These are phyloP conservation scores for Aldrovandia affinis DNA, from an alignment of 2,797 vertebrate species.

Conservation along the genomic window DNA sequence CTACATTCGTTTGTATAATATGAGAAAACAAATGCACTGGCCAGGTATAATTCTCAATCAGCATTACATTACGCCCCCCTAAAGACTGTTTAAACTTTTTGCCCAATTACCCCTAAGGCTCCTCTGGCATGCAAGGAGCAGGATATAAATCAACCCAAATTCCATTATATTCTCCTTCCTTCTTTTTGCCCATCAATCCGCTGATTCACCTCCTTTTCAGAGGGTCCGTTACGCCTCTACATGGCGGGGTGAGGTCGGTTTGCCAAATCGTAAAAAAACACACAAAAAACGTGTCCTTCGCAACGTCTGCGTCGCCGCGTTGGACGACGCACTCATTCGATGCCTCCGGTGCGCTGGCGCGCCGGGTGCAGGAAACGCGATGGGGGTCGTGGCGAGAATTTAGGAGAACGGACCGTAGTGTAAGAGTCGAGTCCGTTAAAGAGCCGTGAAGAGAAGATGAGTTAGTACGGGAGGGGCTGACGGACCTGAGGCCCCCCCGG, in stretches of 20 bases:
- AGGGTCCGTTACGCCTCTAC: neutral
- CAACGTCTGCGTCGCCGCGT: neutral
- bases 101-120: conserved; percentile 18
- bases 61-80: conserved; percentile 12
- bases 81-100: conserved; percentile 26
- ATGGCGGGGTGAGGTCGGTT: neutral
- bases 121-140: conserved; percentile 21
- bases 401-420: neutral
- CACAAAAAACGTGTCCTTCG: neutral
- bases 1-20: conserved; percentile 21
- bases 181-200: conserved; percentile 4
- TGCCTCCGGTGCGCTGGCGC: neutral
- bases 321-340: neutral
- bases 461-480: conserved; percentile 6
- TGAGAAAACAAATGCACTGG: neutral
- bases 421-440: conserved; percentile 1
- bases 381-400: neutral
- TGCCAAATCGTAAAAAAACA: neutral
- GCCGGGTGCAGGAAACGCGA: neutral
- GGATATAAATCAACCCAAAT: conserved; percentile 33
- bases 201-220: conserved; percentile 14
- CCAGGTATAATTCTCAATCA: conserved; percentile 24
- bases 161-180: conserved; percentile 25
- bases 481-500: neutral
- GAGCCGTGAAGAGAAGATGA: neutral